Conservation (phyloP, 1,140 invertebrate species). For the Macrosteles quadrilineatus region DNA sequence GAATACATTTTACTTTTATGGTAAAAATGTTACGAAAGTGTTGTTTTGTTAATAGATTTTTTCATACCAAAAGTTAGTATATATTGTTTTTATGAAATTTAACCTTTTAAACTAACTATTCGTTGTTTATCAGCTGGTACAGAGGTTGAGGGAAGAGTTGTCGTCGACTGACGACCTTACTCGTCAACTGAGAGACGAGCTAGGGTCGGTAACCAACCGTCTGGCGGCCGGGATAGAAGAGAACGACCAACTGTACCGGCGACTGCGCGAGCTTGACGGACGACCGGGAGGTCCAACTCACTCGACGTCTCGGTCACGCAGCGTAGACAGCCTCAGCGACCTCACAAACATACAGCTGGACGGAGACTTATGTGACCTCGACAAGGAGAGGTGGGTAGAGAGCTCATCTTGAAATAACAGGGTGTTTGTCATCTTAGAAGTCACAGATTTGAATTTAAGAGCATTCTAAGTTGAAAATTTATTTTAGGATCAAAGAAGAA, state of each 20-base stretch:
- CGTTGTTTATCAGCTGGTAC: background rate
- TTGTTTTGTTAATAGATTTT: too few species aligned
- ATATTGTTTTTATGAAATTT: too few species aligned
- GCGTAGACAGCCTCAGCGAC: constrained; percentile 77
- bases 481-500: background rate
- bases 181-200: constrained; percentile 58
- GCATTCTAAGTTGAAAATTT: too few species aligned
- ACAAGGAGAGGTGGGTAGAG: constrained; percentile 65
- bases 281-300: constrained; percentile 48
- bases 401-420: too few species aligned
- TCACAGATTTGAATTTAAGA: too few species aligned
- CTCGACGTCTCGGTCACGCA: constrained; percentile 58
- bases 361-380: constrained; percentile 69
- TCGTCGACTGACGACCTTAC: constrained; percentile 52
- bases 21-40: too few species aligned
- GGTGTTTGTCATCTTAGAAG: too few species aligned
- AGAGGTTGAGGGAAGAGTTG: constrained; percentile 43
- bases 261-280: constrained; percentile 69
- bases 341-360: constrained; percentile 77
- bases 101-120: too few species aligned
- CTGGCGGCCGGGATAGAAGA: constrained; percentile 70
- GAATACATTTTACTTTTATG: too few species aligned
- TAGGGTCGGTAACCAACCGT: constrained; percentile 57
- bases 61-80: too few species aligned
- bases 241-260: constrained; percentile 70